Percentiles rank a stretch among this genome's conserved stretches.
phyloP scores from a whole-genome alignment of 2,888 invertebrate species.

The Argynnis bischoffii region DNA sequence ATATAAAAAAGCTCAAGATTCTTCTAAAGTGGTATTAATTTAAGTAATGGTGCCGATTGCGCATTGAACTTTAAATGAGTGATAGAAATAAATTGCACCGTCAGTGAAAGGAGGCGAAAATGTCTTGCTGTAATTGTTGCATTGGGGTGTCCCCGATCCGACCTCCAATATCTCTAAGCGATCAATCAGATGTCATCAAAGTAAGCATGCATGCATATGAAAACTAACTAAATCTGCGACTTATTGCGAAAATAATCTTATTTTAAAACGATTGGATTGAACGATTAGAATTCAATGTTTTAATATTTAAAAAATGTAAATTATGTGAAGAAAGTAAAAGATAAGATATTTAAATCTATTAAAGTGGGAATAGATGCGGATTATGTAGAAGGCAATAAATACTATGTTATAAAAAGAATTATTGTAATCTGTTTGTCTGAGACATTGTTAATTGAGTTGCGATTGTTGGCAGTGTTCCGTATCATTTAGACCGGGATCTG shows the following conservation, averaged over 20 bases:
- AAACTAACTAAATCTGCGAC: not conserved
- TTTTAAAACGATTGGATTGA: no score
- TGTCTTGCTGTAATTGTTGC: constrained; percentile 86
- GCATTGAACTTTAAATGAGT: constrained; percentile 57
- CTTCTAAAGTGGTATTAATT: constrained; percentile 39
- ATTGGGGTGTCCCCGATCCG: constrained; percentile 86
- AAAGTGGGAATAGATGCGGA: constrained; percentile 6
- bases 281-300: no score
- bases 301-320: constrained; percentile 14
- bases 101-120: constrained; percentile 54
- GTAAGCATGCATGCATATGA: constrained; percentile 74
- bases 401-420: constrained; percentile 33
- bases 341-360: not conserved
- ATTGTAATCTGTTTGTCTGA: constrained; percentile 30
- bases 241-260: no score
- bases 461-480: constrained; percentile 68
- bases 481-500: constrained; percentile 62
- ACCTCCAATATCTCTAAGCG: constrained; percentile 88
- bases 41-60: constrained; percentile 55
- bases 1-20: constrained; percentile 4
- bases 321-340: not conserved
- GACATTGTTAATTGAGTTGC: constrained; percentile 39
- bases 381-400: constrained; percentile 5
- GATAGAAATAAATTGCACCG: constrained; percentile 48
- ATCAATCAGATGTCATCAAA: constrained; percentile 89